Evolutionary conservation across 2,113 vertebrate species (phyloP), one percentile per base, ranked within the genome.

Genomic region (Dromas ardeola): DNA sequence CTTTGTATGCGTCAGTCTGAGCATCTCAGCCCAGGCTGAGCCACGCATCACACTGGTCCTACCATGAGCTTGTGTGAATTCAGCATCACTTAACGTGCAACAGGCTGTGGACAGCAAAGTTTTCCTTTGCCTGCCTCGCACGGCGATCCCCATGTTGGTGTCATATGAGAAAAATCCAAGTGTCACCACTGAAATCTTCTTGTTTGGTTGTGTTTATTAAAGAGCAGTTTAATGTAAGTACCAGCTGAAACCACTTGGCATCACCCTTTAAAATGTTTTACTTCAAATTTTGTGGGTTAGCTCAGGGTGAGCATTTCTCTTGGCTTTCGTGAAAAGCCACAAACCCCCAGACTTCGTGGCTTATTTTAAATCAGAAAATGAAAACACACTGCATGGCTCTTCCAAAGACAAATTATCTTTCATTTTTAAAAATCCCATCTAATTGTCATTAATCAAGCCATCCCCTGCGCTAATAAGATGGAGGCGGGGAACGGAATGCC

Each of bases 361-460:
- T 94, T 95, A 85, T 34, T 91, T 91, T 82, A 95, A 93, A 85
- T 86, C 50, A 43, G 55, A 94, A 43, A 77, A 86, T 25, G 26
- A 67, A 93, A 95, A 61, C 52, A 50, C 30, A 49, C 59, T 53
- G 70, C 43, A 32, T 4, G 27, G 30, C 76, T 79, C 30, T 79
- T 91, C 66, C 86, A 77, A 90, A 95, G 80, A 86, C 42, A 91
- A 95, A 95, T 91, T 70, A 55, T 67, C 66, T 93, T 80, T 90
- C 40, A 73, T 94, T 96, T 95, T 85, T 21, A 74, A 88, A 96
- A 90, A 91, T 81, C 69, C 36, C 50, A 76, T 90, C 58, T 93
- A 92, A 59, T 56, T 74, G 61, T 63, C 63, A 85, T 90, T 94
- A 89, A 88, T 94, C 96, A 94, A 89, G 78, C 40, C 84, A 95